Evolutionary conservation across 2,113 vertebrate species (phyloP).

Genomic region (Haliaeetus leucogaster): DNA sequence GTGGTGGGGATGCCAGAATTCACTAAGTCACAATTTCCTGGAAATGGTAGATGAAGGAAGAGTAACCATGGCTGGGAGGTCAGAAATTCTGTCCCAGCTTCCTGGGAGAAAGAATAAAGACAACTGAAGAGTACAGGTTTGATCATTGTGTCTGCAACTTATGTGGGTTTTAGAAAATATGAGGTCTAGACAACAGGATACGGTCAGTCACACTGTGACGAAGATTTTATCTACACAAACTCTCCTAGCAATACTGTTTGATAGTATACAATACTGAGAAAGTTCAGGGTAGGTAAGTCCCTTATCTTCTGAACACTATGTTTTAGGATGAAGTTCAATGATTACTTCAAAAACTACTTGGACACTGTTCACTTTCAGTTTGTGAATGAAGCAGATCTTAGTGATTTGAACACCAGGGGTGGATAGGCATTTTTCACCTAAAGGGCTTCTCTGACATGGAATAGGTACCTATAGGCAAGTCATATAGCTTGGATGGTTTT

Average conservation of each 20-base stretch:
- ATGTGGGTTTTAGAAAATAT: accelerated
- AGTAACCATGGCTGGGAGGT: background rate
- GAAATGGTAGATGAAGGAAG: background rate
- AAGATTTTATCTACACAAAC: background rate
- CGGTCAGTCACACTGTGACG: background rate
- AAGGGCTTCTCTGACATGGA: background rate
- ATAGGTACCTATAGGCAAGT: background rate
- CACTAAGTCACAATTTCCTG: background rate
- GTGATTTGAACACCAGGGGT: background rate
- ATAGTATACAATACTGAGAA: background rate
- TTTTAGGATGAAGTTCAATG: background rate
- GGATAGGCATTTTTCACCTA: background rate
- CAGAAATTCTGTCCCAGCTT: background rate
- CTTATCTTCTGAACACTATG: background rate
- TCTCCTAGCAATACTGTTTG: background rate
- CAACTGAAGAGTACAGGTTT: background rate
- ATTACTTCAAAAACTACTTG: background rate
- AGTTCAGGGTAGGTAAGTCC: background rate
- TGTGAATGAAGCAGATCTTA: background rate
- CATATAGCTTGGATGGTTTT: background rate
- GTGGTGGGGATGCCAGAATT: background rate
- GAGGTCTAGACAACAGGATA: background rate
- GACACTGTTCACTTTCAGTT: background rate
- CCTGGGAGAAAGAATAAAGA: background rate
- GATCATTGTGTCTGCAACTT: background rate